phyloP scores from a whole-genome alignment of 2,797 vertebrate genomes.

The Sebastes hubbsi region DNA sequence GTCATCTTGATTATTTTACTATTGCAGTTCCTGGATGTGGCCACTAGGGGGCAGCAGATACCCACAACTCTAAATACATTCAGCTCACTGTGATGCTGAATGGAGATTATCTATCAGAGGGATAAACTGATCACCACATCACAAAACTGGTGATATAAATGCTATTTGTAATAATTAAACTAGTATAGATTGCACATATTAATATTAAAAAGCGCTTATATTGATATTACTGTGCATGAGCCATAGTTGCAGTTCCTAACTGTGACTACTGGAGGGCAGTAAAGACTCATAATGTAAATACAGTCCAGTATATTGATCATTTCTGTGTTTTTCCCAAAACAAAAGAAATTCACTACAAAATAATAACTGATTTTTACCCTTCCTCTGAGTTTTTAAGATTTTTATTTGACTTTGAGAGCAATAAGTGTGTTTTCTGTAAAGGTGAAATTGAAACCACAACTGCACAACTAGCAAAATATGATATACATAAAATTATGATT shows the following conservation, averaged over 20 bases:
- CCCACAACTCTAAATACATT: not conserved
- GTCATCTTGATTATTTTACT: not conserved
- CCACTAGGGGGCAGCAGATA: not conserved
- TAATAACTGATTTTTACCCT: too few species aligned
- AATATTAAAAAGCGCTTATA: not conserved
- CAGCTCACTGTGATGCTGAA: not conserved
- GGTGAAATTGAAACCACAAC: too few species aligned
- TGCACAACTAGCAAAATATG: too few species aligned
- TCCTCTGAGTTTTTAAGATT: too few species aligned
- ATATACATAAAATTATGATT: too few species aligned
- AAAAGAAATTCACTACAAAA: too few species aligned
- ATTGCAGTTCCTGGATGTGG: not conserved
- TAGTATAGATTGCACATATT: not conserved
- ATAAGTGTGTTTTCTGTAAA: too few species aligned
- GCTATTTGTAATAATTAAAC: not conserved
- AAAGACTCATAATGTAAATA: not conserved
- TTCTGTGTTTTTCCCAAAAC: too few species aligned
- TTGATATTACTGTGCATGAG: too few species aligned
- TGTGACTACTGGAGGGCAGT: too few species aligned
- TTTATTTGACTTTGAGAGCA: too few species aligned
- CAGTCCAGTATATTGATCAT: too few species aligned
- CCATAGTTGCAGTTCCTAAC: not conserved
- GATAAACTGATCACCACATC: accelerated
- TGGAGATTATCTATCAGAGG: not conserved
- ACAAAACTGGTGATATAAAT: not conserved